These are phyloP conservation scores for Drosophila rellima DNA, from an alignment of 2,888 invertebrate species.

Conservation along the genomic window DNA sequence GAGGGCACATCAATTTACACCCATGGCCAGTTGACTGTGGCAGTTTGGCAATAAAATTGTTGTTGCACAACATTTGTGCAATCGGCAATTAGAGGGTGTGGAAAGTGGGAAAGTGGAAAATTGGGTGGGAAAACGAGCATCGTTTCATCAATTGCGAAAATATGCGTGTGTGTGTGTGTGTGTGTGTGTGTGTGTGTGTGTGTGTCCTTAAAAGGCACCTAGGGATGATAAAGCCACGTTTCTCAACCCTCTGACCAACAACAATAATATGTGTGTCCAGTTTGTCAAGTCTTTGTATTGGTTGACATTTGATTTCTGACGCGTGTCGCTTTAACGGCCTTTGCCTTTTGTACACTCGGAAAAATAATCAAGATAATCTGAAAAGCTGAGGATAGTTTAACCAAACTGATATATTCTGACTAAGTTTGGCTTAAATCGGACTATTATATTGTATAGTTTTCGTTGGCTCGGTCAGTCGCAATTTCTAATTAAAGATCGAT, in stretches of 20 bases:
- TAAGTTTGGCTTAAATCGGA: too few relatives aligned
- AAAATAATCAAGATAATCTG: too few relatives aligned
- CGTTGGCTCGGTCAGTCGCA: too few relatives aligned
- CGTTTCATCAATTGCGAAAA: slow-evolving; percentile 41
- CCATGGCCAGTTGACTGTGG: slow-evolving; percentile 9
- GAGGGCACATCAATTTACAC: slow-evolving; percentile 8
- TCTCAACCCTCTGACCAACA: not conserved
- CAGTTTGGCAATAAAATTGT: slow-evolving; percentile 60
- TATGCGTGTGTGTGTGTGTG: too few relatives aligned
- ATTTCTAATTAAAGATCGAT: too few relatives aligned
- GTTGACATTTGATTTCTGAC: slow-evolving; percentile 77
- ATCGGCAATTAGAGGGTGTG: slow-evolving; percentile 39
- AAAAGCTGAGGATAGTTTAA: too few relatives aligned
- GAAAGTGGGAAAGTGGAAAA: not conserved
- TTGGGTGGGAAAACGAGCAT: not conserved
- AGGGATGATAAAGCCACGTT: slow-evolving; percentile 25
- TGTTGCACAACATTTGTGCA: slow-evolving; percentile 46
- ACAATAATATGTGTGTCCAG: not conserved
- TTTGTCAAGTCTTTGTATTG: slow-evolving; percentile 18
- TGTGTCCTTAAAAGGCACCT: slow-evolving; percentile 51
- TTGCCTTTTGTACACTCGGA: not conserved
- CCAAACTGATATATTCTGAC: too few relatives aligned
- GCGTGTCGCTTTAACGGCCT: slow-evolving; percentile 73
- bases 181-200: too few relatives aligned
- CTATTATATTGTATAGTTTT: too few relatives aligned